phyloP scores from a whole-genome alignment of 2,888 invertebrate genomes.

The Epinotia ramella region DNA sequence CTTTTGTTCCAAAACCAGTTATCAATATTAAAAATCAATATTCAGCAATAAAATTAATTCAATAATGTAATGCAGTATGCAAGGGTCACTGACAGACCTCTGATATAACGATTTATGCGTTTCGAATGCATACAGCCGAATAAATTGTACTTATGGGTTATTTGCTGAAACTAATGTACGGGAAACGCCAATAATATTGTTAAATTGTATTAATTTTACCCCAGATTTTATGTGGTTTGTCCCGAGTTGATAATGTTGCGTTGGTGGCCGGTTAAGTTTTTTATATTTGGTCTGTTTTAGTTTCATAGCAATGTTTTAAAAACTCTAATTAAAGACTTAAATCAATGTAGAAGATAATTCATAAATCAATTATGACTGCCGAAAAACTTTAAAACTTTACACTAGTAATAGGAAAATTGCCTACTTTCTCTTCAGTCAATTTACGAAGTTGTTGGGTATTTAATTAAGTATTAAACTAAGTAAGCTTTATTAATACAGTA shows the following conservation, averaged over 20 bases:
- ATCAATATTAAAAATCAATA: conserved; percentile 46
- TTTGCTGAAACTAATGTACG: conserved; percentile 56
- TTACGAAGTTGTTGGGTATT: too few relatives aligned
- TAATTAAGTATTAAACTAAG: too few relatives aligned
- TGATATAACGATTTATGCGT: conserved; percentile 63
- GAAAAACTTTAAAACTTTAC: too few relatives aligned
- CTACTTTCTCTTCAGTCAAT: too few relatives aligned
- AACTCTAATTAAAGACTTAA: too few relatives aligned
- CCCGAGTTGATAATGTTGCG: not conserved
- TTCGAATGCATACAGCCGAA: conserved; percentile 57
- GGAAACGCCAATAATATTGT: conserved; percentile 57
- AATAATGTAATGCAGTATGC: conserved; percentile 56
- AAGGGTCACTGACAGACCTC: conserved; percentile 58
- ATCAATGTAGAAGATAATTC: too few relatives aligned
- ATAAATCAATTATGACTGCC: too few relatives aligned
- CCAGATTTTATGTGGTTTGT: conserved; percentile 22
- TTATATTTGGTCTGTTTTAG: not conserved
- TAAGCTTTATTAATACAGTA: too few relatives aligned
- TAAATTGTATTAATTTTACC: conserved; percentile 40
- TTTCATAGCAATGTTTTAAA: too few relatives aligned
- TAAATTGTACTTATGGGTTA: conserved; percentile 41
- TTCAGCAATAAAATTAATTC: conserved; percentile 59
- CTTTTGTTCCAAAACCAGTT: not conserved
- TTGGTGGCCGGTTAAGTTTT: too few relatives aligned
- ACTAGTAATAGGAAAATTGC: too few relatives aligned